Base-by-base conservation (phyloP, 2,888 invertebrate species). In the Ochropleura leucogaster region DNA sequence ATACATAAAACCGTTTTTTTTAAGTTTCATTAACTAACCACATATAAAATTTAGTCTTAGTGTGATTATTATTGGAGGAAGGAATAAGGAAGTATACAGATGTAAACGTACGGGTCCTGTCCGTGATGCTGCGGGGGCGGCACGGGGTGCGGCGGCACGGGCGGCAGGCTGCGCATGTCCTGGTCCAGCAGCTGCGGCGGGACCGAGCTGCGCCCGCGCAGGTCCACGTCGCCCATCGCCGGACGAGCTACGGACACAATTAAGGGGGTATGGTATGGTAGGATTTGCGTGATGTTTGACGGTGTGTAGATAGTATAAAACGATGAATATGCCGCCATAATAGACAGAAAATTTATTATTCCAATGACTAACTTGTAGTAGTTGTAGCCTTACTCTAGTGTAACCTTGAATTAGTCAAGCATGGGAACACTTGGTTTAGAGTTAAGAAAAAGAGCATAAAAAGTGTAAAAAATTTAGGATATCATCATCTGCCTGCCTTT, bases 131-230 rank as follows among this genome's bases (percentile, higher is more conserved):
- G 89, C 6, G 90, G 89, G 47, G 93, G 94, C 30, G 94, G 94
- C 64, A 93, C 93, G 30, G 94, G 93, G 77, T 93, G 94, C 71
- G 94, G 92, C 57, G 84, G 80, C 68, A 77, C 87, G 16, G 95
- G 93, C 74, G 95, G 96, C 90, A 95, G 92, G 68, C 97, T 97
- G 82, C 98, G 97, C 97, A 98, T 97, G 93, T 98, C 98, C 93
- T 98, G 98, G 94, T 98, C 98, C 64, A 97, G 91, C 92, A 97
- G 95, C 76, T 89, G 72, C 9, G 87, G 77, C 20, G 84, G 74
- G 83, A n/a, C 88, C 10, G 89, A 84, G 3, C 92, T 89, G 0
- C 89, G 64, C 0, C 93, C 90, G 71, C 95, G 95, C 69, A 95
- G 87, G 84, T 95, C 95, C 82, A 95, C 93, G 86, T 95, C 95